Evolutionary conservation across 2,797 vertebrate genomes (phyloP), one percentile per base, ranked within the genome.

Genomic region (Pipistrellus pygmaeus): DNA sequence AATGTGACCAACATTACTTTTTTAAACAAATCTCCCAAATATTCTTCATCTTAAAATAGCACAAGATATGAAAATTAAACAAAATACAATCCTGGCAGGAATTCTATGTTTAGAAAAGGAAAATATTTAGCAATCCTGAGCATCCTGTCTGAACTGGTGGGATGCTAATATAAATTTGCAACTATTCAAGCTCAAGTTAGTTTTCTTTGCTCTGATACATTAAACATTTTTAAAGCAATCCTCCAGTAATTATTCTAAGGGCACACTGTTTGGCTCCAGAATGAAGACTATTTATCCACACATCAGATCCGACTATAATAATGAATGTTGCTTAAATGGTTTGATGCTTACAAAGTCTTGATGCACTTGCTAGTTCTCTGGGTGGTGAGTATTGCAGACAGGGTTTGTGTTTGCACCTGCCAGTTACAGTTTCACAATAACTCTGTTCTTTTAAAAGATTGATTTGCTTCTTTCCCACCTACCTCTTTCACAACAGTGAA

Each of bases 71-170:
- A 91, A 73, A 81, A 73, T 14, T 10, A 53, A 62, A 32, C 21
- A 87, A 95, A 80, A 76, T 53, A 14, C 13, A 81, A 85, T 53
- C 55, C n/a, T 82, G 62, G 73, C 53, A 95, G 64, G 35, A 93
- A 77, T 84, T 89, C 32, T 46, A 7, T 89, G 41, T 89, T 85
- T 88, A 85, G 51, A 76, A 55, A 93, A 73, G 73, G 15, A 53
- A 93, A 88, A 69, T 80, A 91, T 89, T 86, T 89, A 86, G 72
- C 15, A 30, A 25, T 44, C 7, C 27, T 88, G 15, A 68, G 12
- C 32, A 84, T 38, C n/a, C 2, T 72, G 35, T 30, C 48, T 69
- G 32, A 75, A 72, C 21, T 53, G 53, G 66, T 60, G 68, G 80
- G 46, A 76, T 21, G 44, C 30, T 77, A 46, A 55, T 76, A 68